Evolutionary conservation across 2,888 invertebrate species (phyloP).

Genomic region (Microctonus brassicae): DNA sequence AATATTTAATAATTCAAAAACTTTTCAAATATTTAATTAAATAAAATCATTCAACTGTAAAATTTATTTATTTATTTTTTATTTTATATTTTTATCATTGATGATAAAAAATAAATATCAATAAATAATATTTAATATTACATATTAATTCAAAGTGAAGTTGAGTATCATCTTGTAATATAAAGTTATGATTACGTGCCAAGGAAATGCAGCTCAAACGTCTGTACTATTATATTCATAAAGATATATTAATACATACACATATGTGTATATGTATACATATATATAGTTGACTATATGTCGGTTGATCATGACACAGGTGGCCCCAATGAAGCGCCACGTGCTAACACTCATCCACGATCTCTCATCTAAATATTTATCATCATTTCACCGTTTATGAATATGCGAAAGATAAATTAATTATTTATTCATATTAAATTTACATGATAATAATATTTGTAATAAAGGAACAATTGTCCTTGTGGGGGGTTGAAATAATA

Average conservation of each 20-base stretch:
- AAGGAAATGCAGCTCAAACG: slow-evolving; percentile 22
- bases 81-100: neutral
- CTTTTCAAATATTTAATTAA: too few species aligned
- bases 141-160: slow-evolving; percentile 11
- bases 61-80: neutral
- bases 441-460: slow-evolving; percentile 1
- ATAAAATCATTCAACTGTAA: neutral
- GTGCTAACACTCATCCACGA: slow-evolving; percentile 18
- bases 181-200: slow-evolving; percentile 22
- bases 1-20: too few species aligned
- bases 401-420: slow-evolving; percentile 18
- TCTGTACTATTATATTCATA: neutral
- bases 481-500: too few species aligned
- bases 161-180: slow-evolving; percentile 6
- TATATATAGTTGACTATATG: too few species aligned
- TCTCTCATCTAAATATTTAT: slow-evolving; percentile 22
- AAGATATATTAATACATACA: slow-evolving; percentile 9
- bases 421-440: slow-evolving; percentile 6
- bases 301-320: slow-evolving; percentile 31
- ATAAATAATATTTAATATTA: neutral
- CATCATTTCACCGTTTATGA: neutral
- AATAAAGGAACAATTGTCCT: neutral
- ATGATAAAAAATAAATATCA: too few species aligned
- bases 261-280: too few species aligned
- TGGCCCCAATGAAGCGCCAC: slow-evolving; percentile 24